A percentile compares a stretch with the other conserved stretches of the same genome.
Conservation (phyloP, 2,797 vertebrate genomes). For the Oceanodroma leucorhoa region DNA sequence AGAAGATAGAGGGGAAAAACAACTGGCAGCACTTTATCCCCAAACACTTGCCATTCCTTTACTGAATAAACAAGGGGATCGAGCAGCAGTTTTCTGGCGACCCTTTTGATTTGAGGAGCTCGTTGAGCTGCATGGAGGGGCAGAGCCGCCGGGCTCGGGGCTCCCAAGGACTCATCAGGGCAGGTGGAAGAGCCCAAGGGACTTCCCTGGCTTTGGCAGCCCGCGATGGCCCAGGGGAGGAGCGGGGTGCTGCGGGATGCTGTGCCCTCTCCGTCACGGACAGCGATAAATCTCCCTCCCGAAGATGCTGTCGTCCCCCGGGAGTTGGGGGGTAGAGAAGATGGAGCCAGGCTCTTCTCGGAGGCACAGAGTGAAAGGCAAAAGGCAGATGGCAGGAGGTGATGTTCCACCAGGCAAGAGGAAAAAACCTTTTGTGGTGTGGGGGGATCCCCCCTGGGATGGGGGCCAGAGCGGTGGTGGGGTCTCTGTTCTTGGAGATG, state of each 20-base stretch:
- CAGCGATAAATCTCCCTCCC: neutral
- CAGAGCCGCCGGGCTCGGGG: fast-evolving
- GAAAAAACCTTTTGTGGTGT: neutral
- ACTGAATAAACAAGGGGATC: neutral
- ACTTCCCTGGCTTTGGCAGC: neutral
- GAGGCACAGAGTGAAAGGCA: neutral
- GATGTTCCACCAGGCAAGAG: neutral
- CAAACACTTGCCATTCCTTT: neutral
- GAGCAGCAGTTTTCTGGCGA: neutral
- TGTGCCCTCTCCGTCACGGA: fast-evolving
- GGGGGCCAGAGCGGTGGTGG: fast-evolving
- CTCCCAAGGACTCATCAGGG: fast-evolving
- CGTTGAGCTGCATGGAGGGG: fast-evolving
- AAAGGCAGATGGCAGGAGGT: neutral
- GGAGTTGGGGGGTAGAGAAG: neutral
- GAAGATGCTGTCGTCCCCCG: neutral
- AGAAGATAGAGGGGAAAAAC: neutral
- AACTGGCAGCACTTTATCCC: neutral
- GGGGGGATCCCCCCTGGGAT: neutral
- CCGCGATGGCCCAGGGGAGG: neutral
- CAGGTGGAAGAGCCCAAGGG: fast-evolving
- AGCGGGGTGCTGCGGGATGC: fast-evolving
- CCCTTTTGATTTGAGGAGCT: neutral
- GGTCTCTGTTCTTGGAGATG: neutral
- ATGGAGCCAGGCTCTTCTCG: neutral